Evolutionary conservation across 2,888 invertebrate species (phyloP).

Genomic region (Cantharis rustica): DNA sequence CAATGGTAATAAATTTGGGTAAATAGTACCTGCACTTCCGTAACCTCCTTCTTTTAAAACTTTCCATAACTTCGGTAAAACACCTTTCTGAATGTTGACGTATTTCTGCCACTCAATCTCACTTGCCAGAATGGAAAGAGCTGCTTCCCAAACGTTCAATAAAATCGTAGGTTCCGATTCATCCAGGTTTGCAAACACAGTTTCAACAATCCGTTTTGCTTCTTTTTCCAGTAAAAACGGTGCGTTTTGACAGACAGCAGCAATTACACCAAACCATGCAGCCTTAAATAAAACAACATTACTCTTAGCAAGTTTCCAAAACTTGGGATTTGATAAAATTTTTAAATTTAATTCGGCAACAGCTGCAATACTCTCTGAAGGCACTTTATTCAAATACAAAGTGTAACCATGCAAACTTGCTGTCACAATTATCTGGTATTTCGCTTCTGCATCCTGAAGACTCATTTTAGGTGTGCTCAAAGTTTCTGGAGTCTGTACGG

Average conservation of each 20-base stretch:
- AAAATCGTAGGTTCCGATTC: conserved; percentile 71
- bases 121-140: conserved; percentile 41
- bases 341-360: conserved; percentile 53
- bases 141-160: conserved; percentile 75
- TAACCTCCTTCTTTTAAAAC: conserved; percentile 73
- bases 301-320: conserved; percentile 74
- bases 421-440: conserved; percentile 68
- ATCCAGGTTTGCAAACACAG: conserved; percentile 68
- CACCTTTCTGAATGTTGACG: conserved; percentile 74
- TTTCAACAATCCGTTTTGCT: conserved; percentile 61
- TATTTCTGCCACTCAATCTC: conserved; percentile 69
- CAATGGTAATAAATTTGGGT: conserved; percentile 75
- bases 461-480: conserved; percentile 60
- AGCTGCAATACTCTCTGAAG: conserved; percentile 59
- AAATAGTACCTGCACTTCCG: conserved; percentile 76
- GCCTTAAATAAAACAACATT: conserved; percentile 58
- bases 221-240: conserved; percentile 60
- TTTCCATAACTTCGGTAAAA: conserved; percentile 72
- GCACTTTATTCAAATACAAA: conserved; percentile 64
- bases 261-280: conserved; percentile 72
- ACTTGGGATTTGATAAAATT: conserved; percentile 65
- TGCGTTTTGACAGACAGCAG: conserved; percentile 65
- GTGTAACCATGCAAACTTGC: conserved; percentile 70
- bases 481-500: conserved; percentile 62
- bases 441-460: conserved; percentile 70